Percentiles rank a stretch among this genome's conserved stretches.
Evolutionary conservation across 1,140 invertebrate genomes (phyloP).

Genomic region (Euglossa dilemma): DNA sequence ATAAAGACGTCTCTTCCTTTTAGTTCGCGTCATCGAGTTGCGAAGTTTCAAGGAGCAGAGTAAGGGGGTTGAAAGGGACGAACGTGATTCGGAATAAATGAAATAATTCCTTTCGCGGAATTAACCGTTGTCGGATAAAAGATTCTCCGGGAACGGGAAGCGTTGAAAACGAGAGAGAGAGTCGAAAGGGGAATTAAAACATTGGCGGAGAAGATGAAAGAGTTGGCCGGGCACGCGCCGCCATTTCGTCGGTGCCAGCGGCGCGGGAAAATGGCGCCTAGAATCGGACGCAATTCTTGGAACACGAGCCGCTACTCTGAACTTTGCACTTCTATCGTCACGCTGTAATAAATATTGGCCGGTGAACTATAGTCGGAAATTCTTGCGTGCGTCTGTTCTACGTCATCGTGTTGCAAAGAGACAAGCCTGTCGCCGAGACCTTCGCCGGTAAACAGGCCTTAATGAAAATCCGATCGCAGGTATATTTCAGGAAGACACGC

Average conservation of each 20-base stretch:
- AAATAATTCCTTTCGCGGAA: not conserved
- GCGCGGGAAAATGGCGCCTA: not conserved
- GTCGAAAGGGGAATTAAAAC: not conserved
- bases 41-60: no score
- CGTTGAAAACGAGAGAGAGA: no score
- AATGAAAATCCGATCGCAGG: constrained; percentile 14
- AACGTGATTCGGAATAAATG: no score
- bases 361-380: constrained; percentile 3
- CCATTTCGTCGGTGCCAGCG: no score
- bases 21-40: no score
- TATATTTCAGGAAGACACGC: not conserved
- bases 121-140: not conserved
- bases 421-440: not conserved
- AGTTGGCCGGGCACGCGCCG: not conserved
- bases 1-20: not conserved
- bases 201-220: not conserved
- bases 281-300: not conserved
- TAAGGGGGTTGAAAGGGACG: no score
- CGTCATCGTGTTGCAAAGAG: constrained; percentile 30
- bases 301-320: constrained; percentile 16
- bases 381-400: not conserved
- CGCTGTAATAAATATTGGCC: constrained; percentile 20
- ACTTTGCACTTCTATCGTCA: constrained; percentile 60
- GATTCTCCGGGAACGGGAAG: not conserved
- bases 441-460: constrained; percentile 30